Base-by-base conservation (phyloP, 2,113 vertebrate species). In the Melanerpes aurifrons region DNA sequence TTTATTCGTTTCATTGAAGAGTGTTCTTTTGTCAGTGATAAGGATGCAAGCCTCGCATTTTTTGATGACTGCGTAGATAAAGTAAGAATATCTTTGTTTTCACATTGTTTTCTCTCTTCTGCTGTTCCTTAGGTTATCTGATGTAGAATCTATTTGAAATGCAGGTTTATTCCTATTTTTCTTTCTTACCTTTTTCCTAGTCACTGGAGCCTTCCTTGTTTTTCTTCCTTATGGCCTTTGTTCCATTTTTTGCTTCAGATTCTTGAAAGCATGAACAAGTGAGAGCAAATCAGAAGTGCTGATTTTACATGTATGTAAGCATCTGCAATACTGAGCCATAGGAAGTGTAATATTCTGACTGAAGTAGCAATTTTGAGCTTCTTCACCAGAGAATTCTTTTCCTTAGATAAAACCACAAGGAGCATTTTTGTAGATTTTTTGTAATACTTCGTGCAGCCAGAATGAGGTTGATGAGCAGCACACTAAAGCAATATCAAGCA, bases 1-100 rank as follows among this genome's bases (percentile, higher is more conserved):
- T 99, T 99, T 92, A 99, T 99, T 96, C 99, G 99, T 48, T 99
- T 99, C 97, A 99, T 99, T 53, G 99, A 99, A 82, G 99, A 99
- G 82, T 99, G 99, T 96, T 99, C 99, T 59, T 99, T 99, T 87
- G 99, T 99, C 97, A 99, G 99, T 31, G 99, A 99, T 92, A 99
- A 99, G 96, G 99, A 99, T 15, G 98, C 99, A 79, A 99, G 99
- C 95, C 97, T 99, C 91, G 99, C 99, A 3, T 99, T 99, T 98
- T 99, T 99, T 96, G 99, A 99, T 96, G 99, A 99, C 96, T 99
- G 99, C 32, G 99, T 99, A 71, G 99, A 99, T 95, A 99, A 99
- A 98, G 99, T 99, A 98, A 98, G 98, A 87, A 24, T 20, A 37
- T 53, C 37, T 54, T 71, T 59, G 58, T 86, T 32, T n/a, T 25